phyloP scores from a whole-genome alignment of 2,888 invertebrate genomes.

The Isoperla grammatica region DNA sequence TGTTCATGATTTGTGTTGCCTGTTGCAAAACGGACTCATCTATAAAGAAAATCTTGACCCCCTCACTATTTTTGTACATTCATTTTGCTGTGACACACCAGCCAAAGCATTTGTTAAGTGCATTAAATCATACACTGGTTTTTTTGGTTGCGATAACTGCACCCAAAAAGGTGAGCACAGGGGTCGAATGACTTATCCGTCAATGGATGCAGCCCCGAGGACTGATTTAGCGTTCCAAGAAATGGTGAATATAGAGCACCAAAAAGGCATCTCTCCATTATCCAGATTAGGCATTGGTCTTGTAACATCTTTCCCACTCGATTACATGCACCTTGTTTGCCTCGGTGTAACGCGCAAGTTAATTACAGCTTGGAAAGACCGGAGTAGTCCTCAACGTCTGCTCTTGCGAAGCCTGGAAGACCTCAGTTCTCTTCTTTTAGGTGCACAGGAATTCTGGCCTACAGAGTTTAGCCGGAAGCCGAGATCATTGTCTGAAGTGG shows the following conservation, averaged over 20 bases:
- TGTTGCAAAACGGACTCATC: too few relatives aligned
- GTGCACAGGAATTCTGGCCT: too few relatives aligned
- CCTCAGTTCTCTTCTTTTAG: too few relatives aligned
- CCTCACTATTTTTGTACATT: not conserved
- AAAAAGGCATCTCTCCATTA: constrained; percentile 3
- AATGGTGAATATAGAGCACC: too few relatives aligned
- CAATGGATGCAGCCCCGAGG: too few relatives aligned
- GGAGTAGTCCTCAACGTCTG: constrained; percentile 12
- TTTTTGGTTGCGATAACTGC: constrained; percentile 25
- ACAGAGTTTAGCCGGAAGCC: constrained; percentile 35
- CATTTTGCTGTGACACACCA: constrained; percentile 23
- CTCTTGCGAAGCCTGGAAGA: too few relatives aligned
- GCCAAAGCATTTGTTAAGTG: constrained; percentile 25
- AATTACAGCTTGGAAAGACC: constrained; percentile 22
- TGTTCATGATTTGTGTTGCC: too few relatives aligned
- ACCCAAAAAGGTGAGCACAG: constrained; percentile 2
- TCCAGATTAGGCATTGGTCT: constrained; percentile 18
- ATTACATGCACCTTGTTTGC: constrained; percentile 29
- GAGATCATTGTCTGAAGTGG: constrained; percentile 33
- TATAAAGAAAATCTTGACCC: too few relatives aligned
- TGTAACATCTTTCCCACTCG: constrained; percentile 20
- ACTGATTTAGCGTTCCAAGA: too few relatives aligned
- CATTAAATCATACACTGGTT: constrained; percentile 23
- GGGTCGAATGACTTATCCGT: too few relatives aligned
- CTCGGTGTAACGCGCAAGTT: constrained; percentile 24